Percentiles rank a stretch among this genome's conserved stretches.
phyloP scores from a whole-genome alignment of 2,888 invertebrate species.

The Plebejus melissa region DNA sequence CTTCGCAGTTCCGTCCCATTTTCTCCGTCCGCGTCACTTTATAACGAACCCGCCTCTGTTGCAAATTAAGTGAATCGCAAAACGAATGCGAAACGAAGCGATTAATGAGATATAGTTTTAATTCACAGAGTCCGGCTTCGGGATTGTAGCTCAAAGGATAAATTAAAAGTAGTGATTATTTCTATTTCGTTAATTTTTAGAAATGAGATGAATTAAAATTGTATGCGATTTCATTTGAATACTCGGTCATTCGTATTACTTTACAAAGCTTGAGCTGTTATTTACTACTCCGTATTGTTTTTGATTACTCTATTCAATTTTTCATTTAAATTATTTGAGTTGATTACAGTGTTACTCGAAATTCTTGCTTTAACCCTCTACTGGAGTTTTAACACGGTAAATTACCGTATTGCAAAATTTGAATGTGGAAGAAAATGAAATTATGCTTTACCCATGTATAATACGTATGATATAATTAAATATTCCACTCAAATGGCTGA shows the following conservation, averaged over 20 bases:
- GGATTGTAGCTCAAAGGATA: conserved; percentile 18
- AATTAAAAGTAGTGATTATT: conserved; percentile 11
- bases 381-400: background rate
- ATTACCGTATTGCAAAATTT: background rate
- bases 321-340: background rate
- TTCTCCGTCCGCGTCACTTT: conserved; percentile 29
- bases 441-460: conserved; percentile 29
- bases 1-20: conserved; percentile 28
- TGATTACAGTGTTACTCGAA: background rate
- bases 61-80: conserved; percentile 57
- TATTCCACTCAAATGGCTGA: background rate
- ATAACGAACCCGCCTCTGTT: conserved; percentile 39
- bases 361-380: background rate
- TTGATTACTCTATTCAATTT: too few relatives aligned
- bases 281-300: background rate
- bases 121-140: background rate
- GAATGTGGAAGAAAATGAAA: background rate
- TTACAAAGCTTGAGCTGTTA: background rate
- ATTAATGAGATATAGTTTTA: conserved; percentile 24
- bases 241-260: background rate
- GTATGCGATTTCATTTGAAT: background rate
- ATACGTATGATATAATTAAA: conserved; percentile 1
- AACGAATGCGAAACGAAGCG: conserved; percentile 46
- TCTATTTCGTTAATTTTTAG: background rate
- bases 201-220: conserved; percentile 5